Percentiles rank a stretch among this genome's conserved stretches.
Conservation (phyloP, 2,113 vertebrate species). For the Merops nubicus region DNA sequence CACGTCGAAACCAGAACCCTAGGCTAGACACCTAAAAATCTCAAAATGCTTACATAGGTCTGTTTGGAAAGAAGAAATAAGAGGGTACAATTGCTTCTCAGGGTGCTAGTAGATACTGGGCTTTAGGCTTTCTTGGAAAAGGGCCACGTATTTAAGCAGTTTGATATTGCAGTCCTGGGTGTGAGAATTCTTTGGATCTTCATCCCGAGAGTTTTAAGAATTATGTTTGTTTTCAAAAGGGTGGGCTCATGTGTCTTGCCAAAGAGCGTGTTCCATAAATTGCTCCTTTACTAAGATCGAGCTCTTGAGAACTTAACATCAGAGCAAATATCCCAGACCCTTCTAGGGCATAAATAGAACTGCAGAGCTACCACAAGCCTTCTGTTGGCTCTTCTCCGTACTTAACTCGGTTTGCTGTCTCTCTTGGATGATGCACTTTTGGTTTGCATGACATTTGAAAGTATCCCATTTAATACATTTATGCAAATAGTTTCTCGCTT, state of each 20-base stretch:
- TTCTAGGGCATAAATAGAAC: background rate
- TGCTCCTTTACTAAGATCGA: background rate
- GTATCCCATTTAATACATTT: background rate
- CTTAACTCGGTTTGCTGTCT: background rate
- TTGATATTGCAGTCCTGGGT: background rate
- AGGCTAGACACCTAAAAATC: background rate
- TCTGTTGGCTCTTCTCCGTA: background rate
- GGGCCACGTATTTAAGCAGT: background rate
- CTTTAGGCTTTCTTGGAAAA: background rate
- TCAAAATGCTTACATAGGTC: background rate
- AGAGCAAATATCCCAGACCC: background rate
- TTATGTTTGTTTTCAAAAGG: background rate
- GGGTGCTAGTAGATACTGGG: background rate
- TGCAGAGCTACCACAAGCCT: background rate
- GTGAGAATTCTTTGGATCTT: background rate
- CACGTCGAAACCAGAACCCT: background rate
- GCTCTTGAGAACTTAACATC: background rate
- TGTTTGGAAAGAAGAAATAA: background rate
- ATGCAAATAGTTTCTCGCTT: background rate
- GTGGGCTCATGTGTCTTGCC: background rate
- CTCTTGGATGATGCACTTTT: background rate
- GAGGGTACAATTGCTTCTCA: background rate
- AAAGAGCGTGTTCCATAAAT: background rate
- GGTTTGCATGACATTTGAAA: constrained; percentile 23
- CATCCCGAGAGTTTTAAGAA: background rate